Percentiles rank a stretch among this genome's conserved stretches.
Evolutionary conservation across 2,113 vertebrate species (phyloP).

Genomic region (Labrus mixtus): DNA sequence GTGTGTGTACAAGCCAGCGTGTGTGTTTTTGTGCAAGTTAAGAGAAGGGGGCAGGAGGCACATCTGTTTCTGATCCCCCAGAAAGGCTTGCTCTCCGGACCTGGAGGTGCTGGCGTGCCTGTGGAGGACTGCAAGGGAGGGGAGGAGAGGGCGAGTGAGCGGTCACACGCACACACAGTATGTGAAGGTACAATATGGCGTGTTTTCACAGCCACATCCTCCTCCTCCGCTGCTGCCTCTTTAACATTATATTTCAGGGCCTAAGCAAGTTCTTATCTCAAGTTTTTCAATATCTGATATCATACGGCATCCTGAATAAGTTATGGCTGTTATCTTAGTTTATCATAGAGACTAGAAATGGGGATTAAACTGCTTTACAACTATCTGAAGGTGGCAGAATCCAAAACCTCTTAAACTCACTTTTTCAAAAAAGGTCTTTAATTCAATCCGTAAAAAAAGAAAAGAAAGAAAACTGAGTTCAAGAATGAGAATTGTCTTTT

Average conservation of each 20-base stretch:
- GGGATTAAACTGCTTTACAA: too few species aligned
- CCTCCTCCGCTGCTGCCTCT: conserved; percentile 36
- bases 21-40: conserved; percentile 70
- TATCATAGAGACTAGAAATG: too few species aligned
- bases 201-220: conserved; percentile 56
- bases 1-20: conserved; percentile 51
- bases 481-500: too few species aligned
- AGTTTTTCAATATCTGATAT: not conserved
- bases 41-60: conserved; percentile 75
- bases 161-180: conserved; percentile 72
- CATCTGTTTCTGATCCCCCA: conserved; percentile 85
- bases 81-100: conserved; percentile 74
- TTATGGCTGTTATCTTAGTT: too few species aligned
- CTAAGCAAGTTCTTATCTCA: not conserved
- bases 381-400: too few species aligned
- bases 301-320: not conserved
- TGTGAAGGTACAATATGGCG: conserved; percentile 49
- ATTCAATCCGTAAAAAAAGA: too few species aligned
- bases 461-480: too few species aligned
- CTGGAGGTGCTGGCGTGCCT: conserved; percentile 76
- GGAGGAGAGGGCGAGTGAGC: conserved; percentile 60
- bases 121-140: conserved; percentile 47
- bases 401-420: too few species aligned
- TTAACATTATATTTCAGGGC: conserved; percentile 18
- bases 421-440: too few species aligned